Evolutionary conservation across 1,140 invertebrate species (phyloP).

Genomic region (Drosophila tsacasi): DNA sequence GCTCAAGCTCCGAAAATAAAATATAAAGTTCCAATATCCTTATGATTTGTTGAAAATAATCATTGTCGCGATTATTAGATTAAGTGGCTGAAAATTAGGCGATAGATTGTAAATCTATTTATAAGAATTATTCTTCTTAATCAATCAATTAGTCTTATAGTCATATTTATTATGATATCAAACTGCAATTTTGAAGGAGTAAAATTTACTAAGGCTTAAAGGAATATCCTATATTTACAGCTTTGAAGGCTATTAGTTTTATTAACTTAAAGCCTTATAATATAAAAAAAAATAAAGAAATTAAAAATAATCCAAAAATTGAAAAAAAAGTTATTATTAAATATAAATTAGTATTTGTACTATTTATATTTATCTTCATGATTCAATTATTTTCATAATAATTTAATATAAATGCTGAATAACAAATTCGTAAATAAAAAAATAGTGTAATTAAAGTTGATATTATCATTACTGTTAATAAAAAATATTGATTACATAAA

Average conservation of each 20-base stretch:
- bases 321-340: constrained; percentile 81
- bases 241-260: constrained; percentile 88
- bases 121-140: constrained; percentile 86
- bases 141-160: constrained; percentile 84
- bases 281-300: constrained; percentile 80
- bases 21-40: constrained; percentile 91
- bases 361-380: constrained; percentile 40
- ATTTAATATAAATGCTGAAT: constrained; percentile 83
- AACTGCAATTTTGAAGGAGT: constrained; percentile 87
- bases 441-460: constrained; percentile 86
- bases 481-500: constrained; percentile 77
- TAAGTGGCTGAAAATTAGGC: constrained; percentile 87
- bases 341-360: constrained; percentile 61
- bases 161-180: constrained; percentile 85
- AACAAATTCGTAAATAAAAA: constrained; percentile 85
- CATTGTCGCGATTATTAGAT: constrained; percentile 86
- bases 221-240: constrained; percentile 86
- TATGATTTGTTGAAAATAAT: constrained; percentile 90
- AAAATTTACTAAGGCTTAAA: constrained; percentile 86
- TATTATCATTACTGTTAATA: constrained; percentile 85
- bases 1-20: constrained; percentile 90
- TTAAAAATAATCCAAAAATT: constrained; percentile 75
- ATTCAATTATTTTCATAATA: constrained; percentile 84
- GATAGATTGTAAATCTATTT: constrained; percentile 87
- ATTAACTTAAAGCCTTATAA: constrained; percentile 87